Evolutionary conservation across 2,113 vertebrate species (phyloP).

Genomic region (Aspiorhynchus laticeps): DNA sequence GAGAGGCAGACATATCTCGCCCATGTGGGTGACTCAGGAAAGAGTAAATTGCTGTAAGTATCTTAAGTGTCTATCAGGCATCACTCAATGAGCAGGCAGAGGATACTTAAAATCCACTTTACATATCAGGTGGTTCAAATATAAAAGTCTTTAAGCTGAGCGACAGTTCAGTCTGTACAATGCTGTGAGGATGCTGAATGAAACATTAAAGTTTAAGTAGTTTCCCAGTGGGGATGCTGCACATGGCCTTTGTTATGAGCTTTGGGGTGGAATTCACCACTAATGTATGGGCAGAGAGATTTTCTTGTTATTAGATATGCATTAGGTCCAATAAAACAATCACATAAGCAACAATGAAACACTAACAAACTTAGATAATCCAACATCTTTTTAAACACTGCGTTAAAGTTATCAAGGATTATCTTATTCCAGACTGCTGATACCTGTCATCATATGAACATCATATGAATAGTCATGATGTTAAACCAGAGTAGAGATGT

Average conservation of each 20-base stretch:
- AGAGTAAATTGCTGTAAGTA: neutral
- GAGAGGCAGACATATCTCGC: slow-evolving; percentile 2
- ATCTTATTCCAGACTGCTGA: neutral
- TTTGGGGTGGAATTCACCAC: neutral
- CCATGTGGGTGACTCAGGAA: neutral
- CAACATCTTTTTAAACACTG: neutral
- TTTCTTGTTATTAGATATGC: neutral
- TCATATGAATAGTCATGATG: neutral
- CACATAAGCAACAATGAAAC: neutral
- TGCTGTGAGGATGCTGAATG: neutral
- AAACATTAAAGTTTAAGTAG: neutral
- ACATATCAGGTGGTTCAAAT: neutral
- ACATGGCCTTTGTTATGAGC: neutral
- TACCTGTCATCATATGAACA: neutral
- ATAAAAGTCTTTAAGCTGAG: neutral
- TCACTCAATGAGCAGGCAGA: neutral
- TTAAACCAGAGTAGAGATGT: neutral
- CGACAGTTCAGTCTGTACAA: neutral
- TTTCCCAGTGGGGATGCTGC: neutral
- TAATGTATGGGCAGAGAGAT: neutral
- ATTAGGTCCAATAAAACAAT: neutral
- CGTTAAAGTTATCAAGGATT: neutral
- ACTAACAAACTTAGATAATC: neutral
- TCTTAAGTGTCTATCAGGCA: neutral
- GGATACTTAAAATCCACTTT: slow-evolving; percentile 1